Percentiles rank a stretch among this genome's conserved stretches.
Evolutionary conservation across 2,888 invertebrate genomes (phyloP).

Genomic region (Belgica antarctica): DNA sequence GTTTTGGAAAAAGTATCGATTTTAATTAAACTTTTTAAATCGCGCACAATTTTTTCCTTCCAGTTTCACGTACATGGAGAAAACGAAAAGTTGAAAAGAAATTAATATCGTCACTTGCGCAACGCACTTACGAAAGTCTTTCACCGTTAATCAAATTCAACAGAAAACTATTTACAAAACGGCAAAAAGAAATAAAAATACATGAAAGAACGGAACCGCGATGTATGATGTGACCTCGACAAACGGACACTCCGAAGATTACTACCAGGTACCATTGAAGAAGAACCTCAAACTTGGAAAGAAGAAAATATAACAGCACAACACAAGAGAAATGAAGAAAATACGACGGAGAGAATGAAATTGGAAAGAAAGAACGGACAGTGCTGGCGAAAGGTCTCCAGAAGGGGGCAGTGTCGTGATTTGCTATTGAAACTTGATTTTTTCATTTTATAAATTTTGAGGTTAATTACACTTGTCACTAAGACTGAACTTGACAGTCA

Average conservation of each 20-base stretch:
- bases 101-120: neutral
- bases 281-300: slow-evolving; percentile 40
- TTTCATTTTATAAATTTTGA: too few relatives aligned
- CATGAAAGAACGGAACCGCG: slow-evolving; percentile 42
- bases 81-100: neutral
- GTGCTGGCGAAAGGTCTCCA: slow-evolving; percentile 2
- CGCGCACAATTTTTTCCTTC: too few relatives aligned
- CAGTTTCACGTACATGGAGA: neutral
- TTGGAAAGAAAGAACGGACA: slow-evolving; percentile 30
- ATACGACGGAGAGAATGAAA: slow-evolving; percentile 31
- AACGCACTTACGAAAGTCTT: slow-evolving; percentile 18
- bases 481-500: too few relatives aligned
- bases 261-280: slow-evolving; percentile 51
- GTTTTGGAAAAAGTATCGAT: neutral
- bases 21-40: neutral
- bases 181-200: slow-evolving; percentile 26
- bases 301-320: slow-evolving; percentile 32
- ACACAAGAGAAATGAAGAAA: slow-evolving; percentile 38
- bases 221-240: slow-evolving; percentile 50
- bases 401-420: neutral
- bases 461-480: too few relatives aligned
- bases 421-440: too few relatives aligned
- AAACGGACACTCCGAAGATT: slow-evolving; percentile 55
- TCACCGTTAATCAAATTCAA: slow-evolving; percentile 29
- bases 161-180: slow-evolving; percentile 1